These are phyloP conservation scores for Cybosia mesomella DNA, from an alignment of 2,888 invertebrate genomes.

Conservation along the genomic window DNA sequence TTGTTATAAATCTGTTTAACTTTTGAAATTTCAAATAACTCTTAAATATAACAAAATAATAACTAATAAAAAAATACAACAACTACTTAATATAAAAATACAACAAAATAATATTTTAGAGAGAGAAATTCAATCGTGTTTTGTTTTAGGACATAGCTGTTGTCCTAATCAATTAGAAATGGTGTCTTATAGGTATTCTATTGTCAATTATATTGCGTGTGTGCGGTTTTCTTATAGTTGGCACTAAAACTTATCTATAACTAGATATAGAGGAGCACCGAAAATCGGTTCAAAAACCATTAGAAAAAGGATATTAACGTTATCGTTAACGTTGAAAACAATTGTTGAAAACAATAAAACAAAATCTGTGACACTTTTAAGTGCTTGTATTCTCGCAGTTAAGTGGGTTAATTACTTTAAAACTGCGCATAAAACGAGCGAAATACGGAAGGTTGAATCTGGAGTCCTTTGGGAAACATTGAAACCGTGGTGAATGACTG, in stretches of 20 bases:
- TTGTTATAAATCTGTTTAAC: too few relatives aligned
- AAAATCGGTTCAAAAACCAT: not conserved
- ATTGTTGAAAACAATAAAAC: not conserved
- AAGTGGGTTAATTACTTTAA: slow-evolving; percentile 11
- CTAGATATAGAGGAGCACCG: not conserved
- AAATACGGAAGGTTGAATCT: slow-evolving; percentile 4
- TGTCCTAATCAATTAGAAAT: too few relatives aligned
- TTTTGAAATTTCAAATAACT: too few relatives aligned
- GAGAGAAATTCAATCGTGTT: too few relatives aligned
- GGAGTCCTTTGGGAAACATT: slow-evolving; percentile 7
- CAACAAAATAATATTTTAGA: too few relatives aligned
- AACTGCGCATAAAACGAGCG: not conserved
- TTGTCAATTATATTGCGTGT: too few relatives aligned
- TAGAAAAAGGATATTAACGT: not conserved
- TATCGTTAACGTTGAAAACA: not conserved
- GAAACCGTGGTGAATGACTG: slow-evolving; percentile 1
- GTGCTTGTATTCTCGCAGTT: not conserved
- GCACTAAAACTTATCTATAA: not conserved
- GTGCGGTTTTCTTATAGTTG: too few relatives aligned
- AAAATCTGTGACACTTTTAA: not conserved
- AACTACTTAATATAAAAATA: too few relatives aligned
- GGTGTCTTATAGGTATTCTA: too few relatives aligned
- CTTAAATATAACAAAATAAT: too few relatives aligned
- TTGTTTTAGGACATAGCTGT: too few relatives aligned
- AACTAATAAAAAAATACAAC: too few relatives aligned